phyloP scores from a whole-genome alignment of 2,113 vertebrate genomes.

The Turnix velox region DNA sequence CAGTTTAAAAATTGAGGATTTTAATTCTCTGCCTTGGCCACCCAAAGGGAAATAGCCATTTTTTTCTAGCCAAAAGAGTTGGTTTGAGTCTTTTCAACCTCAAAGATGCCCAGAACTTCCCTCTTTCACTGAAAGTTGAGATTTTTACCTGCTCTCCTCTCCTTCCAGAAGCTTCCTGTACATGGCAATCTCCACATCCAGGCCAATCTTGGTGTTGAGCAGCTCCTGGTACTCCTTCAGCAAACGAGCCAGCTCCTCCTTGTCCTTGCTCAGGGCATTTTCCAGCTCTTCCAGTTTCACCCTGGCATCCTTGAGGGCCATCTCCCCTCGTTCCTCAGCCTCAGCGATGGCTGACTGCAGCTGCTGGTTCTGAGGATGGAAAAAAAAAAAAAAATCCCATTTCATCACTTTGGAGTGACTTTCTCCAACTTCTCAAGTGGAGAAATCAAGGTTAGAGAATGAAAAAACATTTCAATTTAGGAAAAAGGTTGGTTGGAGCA shows the following conservation, averaged over 20 bases:
- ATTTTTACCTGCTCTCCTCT: conserved; percentile 68
- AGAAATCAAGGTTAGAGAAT: neutral
- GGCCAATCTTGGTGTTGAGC: conserved; percentile 18
- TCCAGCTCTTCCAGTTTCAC: conserved; percentile 64
- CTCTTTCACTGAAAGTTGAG: neutral
- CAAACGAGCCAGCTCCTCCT: conserved; percentile 63
- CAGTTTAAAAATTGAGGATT: too few species aligned
- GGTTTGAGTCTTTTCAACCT: too few species aligned
- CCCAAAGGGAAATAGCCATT: too few species aligned
- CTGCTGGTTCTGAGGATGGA: conserved; percentile 47
- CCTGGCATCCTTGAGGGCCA: conserved; percentile 63
- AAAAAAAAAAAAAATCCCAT: neutral
- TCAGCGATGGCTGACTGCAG: conserved; percentile 60
- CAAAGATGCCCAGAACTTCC: too few species aligned
- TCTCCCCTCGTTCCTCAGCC: conserved; percentile 60
- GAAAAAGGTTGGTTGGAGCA: neutral
- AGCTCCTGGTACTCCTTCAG: conserved; percentile 66
- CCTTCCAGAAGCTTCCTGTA: conserved; percentile 75
- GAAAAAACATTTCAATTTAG: neutral
- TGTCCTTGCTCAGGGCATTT: conserved; percentile 60
- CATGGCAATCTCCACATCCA: conserved; percentile 75
- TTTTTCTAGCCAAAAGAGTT: neutral
- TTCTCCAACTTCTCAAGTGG: too few species aligned
- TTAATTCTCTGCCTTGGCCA: too few species aligned
- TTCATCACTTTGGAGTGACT: too few species aligned